Base-by-base conservation (phyloP, 2,113 vertebrate species). In the Tachuris rubrigastra region DNA sequence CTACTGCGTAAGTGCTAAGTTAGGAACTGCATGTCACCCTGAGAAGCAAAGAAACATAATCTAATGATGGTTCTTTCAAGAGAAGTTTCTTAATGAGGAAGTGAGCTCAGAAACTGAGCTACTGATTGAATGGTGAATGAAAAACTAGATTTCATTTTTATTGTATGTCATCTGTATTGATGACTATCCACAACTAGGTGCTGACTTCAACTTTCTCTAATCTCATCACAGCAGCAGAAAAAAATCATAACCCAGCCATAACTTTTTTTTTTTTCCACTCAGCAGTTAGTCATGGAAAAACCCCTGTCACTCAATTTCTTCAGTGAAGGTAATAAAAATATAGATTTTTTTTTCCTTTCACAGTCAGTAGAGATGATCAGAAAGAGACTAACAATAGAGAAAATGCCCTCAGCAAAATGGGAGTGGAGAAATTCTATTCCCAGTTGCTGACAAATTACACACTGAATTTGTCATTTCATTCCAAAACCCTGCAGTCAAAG, bases 21-120 rank as follows among this genome's bases (percentile, higher is more conserved):
- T 92, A 65, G 47, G 73, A 85, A 88, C 52, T 33, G 53, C 59
- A 37, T 7, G 22, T 85, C 73, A 88, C 73, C 46, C 75, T 69
- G 58, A 92, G 42, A 86, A 91, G 75, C 24, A 68, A 18, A 88
- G 72, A 58, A 93, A 62, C 14, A 31, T 46, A 76, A 67, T 80
- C 87, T 92, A 89, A 72, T 85, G n/a, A 85, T 80, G 71, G 22
- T 24, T 84, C 56, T 81, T 78, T n/a, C 17, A 90, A 87, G 59
- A 75, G 27, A 95, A 78, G 44, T 50, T 90, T 75, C 49, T 89
- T 93, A 92, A 83, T 93, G 52, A 94, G 81, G 55, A 96, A 90
- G 25, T 14, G 35, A 91, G 60, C 24, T 55, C 33, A 56, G 76
- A 90, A 90, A 93, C 42, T 20, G 47, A 85, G 44, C 55, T 79